Base-by-base conservation (phyloP, 2,888 invertebrate genomes). In the Tridacna gigas region DNA sequence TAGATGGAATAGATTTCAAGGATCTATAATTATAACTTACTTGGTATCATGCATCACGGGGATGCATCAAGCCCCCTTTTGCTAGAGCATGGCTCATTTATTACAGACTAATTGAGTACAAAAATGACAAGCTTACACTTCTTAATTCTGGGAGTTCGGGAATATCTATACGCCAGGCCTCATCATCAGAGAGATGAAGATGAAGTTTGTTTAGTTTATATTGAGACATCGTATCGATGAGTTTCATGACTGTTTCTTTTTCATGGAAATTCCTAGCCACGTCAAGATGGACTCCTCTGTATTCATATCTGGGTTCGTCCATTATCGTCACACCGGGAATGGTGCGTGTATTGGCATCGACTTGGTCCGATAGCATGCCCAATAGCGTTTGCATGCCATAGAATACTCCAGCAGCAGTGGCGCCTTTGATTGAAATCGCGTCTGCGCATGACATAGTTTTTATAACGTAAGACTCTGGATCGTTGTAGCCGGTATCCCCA, bases 191-290 rank as follows among this genome's bases (percentile, higher is more conserved):
- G 26, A 94, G 84, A 79, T 93, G 94, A 9, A 94, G 83, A 73
- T 94, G 93, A 0, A 94, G 86, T 69, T 89, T 90, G 83, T 93
- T 93, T 79, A 94, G 74, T 82, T 94, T 94, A 81, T 93, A 94
- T 88, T 89, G 88, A 0, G 91, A 90, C 93, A 94, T 93, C 13
- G 86, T 89, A n/a, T 93, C 90, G 26, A 94, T 81, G 61, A 92
- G 81, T 45, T 86, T 82, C 63, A 89, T 82, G 12, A 92, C 84
- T 13, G 86, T 89, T 20, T 84, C 84, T 73, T 89, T 89, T 0
- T 78, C 67, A 20, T 88, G 88, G 75, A 91, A 91, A 71, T 90
- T 90, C 28, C 91, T 56, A 1, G 84, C 86, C 18, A 89, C 86
- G 61, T 90, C 90, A 0, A 90, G 79, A 47, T 88, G 88, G 25